Evolutionary conservation across 2,113 vertebrate genomes (phyloP).

Genomic region (Ondatra zibethicus): DNA sequence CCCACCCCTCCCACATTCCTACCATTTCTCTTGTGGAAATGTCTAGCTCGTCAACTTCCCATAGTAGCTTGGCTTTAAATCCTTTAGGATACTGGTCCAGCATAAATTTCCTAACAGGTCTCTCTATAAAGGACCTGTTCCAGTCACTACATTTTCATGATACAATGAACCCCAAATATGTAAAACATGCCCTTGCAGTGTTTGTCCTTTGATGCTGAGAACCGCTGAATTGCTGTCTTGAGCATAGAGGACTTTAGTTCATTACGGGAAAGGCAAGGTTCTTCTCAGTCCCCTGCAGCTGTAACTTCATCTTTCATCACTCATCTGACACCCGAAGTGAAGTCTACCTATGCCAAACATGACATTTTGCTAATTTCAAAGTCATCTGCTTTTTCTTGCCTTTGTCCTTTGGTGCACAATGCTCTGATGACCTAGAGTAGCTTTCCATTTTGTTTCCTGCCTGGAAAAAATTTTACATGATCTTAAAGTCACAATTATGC

Average conservation of each 20-base stretch:
- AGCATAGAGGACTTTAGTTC: conserved; percentile 11
- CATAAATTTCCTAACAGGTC: not conserved
- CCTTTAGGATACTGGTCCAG: not conserved
- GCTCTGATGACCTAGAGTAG: conserved; percentile 50
- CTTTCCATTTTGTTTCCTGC: not conserved
- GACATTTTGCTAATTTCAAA: conserved; percentile 57
- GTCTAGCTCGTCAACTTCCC: not conserved
- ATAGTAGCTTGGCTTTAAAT: not conserved
- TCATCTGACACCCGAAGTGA: conserved; percentile 35
- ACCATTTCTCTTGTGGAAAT: not conserved
- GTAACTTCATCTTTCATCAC: conserved; percentile 40
- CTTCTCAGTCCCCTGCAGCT: conserved; percentile 12
- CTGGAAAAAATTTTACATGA: not conserved
- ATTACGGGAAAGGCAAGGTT: not conserved
- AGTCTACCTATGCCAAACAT: conserved; percentile 31
- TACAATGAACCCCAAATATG: not conserved
- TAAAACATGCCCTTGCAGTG: not conserved
- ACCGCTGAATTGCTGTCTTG: not conserved
- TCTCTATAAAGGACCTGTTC: not conserved
- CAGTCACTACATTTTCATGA: not conserved
- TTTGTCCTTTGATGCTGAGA: not conserved
- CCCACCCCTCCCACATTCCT: not conserved
- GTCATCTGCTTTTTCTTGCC: conserved; percentile 45
- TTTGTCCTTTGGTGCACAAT: conserved; percentile 54
- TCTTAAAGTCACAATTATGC: conserved; percentile 27